A percentile compares a stretch with the other conserved stretches of the same genome.
These are phyloP conservation scores for Ligdia adustata DNA, from an alignment of 2,888 invertebrate species.

Conservation along the genomic window DNA sequence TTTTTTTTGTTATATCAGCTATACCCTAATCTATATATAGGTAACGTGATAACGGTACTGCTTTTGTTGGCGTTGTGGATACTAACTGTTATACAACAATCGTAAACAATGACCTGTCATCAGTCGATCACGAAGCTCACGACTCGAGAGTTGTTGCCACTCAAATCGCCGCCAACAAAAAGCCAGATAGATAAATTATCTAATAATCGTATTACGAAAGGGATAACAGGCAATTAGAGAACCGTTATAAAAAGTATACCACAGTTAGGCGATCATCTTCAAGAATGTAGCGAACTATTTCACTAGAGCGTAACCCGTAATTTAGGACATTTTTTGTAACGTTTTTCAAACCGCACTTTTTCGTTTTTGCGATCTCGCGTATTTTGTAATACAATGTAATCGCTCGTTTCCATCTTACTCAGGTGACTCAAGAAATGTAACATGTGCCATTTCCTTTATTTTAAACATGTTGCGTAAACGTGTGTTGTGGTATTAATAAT, in stretches of 20 bases:
- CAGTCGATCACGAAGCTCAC: conserved; percentile 17
- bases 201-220: conserved; percentile 14
- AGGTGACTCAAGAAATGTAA: conserved; percentile 34
- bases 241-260: conserved; percentile 12
- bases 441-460: conserved; percentile 34
- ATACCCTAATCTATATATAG: background rate
- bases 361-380: conserved; percentile 18
- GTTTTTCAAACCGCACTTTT: conserved; percentile 22
- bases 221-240: conserved; percentile 15
- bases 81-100: conserved; percentile 8
- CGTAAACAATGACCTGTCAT: conserved; percentile 9
- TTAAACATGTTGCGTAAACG: conserved; percentile 40
- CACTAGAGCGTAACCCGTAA: conserved; percentile 5
- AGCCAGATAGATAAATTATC: conserved; percentile 10
- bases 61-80: conserved; percentile 6
- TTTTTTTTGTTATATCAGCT: background rate
- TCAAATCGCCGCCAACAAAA: conserved; percentile 12
- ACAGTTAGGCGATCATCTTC: conserved; percentile 8
- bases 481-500: conserved; percentile 44
- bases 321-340: conserved; percentile 11
- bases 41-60: conserved; percentile 1
- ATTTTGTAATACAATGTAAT: conserved; percentile 21
- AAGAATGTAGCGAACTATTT: conserved; percentile 2
- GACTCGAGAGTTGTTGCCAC: conserved; percentile 12
- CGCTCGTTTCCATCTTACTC: conserved; percentile 25